Evolutionary conservation across 2,797 vertebrate species (phyloP).

Genomic region (Anisognathus igniventris): DNA sequence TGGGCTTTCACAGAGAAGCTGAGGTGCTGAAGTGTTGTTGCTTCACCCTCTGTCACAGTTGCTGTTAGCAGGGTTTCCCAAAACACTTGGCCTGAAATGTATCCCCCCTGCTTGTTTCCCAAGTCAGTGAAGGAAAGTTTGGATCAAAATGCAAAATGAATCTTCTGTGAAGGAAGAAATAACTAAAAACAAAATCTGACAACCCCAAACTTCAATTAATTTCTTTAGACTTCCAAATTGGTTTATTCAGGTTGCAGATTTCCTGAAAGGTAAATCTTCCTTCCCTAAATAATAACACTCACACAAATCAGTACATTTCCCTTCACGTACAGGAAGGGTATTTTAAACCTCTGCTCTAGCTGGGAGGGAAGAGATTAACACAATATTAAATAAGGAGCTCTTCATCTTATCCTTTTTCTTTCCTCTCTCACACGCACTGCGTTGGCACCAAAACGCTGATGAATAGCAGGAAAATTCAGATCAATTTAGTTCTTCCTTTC

Average conservation of each 20-base stretch:
- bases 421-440: not conserved
- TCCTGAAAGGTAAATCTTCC: not conserved
- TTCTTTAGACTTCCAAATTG: not conserved
- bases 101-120: not conserved
- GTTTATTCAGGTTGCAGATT: not conserved
- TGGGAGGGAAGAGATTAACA: not conserved
- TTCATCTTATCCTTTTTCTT: not conserved
- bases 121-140: not conserved
- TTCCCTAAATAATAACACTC: not conserved
- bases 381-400: not conserved
- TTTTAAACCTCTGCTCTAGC: not conserved
- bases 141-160: not conserved
- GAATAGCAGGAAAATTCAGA: not conserved
- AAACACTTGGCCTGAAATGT: not conserved
- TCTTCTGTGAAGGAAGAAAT: not conserved
- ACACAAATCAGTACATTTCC: not conserved
- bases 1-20: not conserved
- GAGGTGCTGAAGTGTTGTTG: not conserved
- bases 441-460: not conserved
- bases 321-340: not conserved
- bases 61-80: not conserved
- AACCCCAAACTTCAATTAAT: not conserved
- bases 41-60: not conserved
- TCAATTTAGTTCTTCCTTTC: conserved; percentile 7
- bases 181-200: not conserved